Evolutionary conservation across 2,888 invertebrate species (phyloP).

Genomic region (Boloria euphrosyne): DNA sequence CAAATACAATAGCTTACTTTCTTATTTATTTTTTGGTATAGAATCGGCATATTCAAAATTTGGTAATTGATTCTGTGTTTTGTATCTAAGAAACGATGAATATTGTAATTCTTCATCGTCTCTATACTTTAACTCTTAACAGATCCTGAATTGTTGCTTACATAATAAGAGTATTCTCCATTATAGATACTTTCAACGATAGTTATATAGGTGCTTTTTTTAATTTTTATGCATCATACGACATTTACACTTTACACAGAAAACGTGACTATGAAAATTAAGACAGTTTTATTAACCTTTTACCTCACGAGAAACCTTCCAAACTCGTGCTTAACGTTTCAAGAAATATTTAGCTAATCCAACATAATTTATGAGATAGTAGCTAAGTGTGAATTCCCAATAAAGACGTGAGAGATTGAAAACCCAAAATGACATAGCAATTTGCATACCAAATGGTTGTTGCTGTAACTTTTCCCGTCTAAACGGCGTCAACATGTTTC

Average conservation of each 20-base stretch:
- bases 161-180: background rate
- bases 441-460: constrained; percentile 43
- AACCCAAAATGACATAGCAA: constrained; percentile 36
- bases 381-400: constrained; percentile 31
- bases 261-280: no score
- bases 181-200: no score
- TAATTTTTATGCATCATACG: no score
- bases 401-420: constrained; percentile 35
- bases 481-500: constrained; percentile 35
- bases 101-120: background rate
- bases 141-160: background rate
- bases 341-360: background rate
- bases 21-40: constrained; percentile 27
- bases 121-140: no score
- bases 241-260: no score
- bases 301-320: no score
- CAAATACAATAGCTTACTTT: constrained; percentile 32
- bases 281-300: no score
- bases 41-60: constrained; percentile 2
- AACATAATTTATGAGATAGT: constrained; percentile 17
- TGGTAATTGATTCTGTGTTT: background rate
- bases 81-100: background rate
- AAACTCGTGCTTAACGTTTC: no score
- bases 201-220: no score
- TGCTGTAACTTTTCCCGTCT: constrained; percentile 40